These are phyloP conservation scores for Drosophila trichaetosa DNA, from an alignment of 2,888 invertebrate genomes.

Conservation along the genomic window DNA sequence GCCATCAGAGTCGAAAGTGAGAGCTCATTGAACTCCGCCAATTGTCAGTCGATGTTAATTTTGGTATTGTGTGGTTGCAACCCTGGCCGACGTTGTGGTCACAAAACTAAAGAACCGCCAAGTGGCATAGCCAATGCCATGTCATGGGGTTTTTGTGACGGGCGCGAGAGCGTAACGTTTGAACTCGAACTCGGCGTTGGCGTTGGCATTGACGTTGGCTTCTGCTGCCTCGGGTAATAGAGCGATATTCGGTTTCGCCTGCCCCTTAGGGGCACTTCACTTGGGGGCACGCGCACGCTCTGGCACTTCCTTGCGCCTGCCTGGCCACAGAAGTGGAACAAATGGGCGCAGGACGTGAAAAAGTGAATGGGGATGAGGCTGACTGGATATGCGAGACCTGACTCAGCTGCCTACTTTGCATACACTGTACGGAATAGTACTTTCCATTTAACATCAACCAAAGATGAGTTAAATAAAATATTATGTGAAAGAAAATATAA, in stretches of 20 bases:
- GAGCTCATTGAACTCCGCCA: constrained; percentile 41
- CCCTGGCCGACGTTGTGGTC: constrained; percentile 44
- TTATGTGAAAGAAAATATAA: not conserved
- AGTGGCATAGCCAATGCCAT: constrained; percentile 66
- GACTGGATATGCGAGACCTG: constrained; percentile 37
- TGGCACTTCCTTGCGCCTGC: constrained; percentile 79
- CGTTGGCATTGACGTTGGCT: not conserved
- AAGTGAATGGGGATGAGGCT: constrained; percentile 16
- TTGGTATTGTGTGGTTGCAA: constrained; percentile 32
- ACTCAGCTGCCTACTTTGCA: constrained; percentile 64
- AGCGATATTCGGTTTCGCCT: constrained; percentile 56
- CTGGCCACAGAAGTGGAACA: constrained; percentile 78
- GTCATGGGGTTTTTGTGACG: constrained; percentile 57
- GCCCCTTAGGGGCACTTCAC: constrained; percentile 21
- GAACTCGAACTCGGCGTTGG: constrained; percentile 37
- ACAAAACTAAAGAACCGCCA: constrained; percentile 50
- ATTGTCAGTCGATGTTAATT: constrained; percentile 20
- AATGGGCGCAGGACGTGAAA: constrained; percentile 73
- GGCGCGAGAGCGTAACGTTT: constrained; percentile 72
- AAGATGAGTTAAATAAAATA: not conserved
- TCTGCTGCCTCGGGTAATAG: constrained; percentile 49
- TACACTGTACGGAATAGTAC: constrained; percentile 9
- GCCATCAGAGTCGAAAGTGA: not conserved
- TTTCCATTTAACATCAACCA: not conserved
- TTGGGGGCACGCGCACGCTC: constrained; percentile 75